Evolutionary conservation across 2,113 vertebrate genomes (phyloP).

Genomic region (Amia ocellicauda): DNA sequence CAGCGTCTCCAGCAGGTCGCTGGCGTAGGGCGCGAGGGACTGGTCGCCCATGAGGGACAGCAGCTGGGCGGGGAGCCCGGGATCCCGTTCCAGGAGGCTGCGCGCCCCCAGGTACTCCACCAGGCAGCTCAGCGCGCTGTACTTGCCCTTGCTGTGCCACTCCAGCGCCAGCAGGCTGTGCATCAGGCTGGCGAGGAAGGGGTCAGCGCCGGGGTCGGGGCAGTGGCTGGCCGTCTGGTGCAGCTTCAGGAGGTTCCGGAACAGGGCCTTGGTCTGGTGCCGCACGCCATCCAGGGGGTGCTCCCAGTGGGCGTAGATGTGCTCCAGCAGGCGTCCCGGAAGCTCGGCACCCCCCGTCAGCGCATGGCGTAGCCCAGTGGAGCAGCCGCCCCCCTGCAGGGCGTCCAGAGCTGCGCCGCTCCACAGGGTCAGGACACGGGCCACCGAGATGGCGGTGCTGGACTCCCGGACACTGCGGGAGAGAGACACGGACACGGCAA

Average conservation of each 20-base stretch:
- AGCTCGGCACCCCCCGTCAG: constrained; percentile 69
- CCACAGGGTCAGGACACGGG: constrained; percentile 82
- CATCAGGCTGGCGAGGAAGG: constrained; percentile 69
- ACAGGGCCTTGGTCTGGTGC: constrained; percentile 84
- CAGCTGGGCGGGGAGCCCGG: constrained; percentile 71
- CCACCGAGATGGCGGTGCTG: constrained; percentile 77
- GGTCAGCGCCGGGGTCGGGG: constrained; percentile 49
- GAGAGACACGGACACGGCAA: not conserved
- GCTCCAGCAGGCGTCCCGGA: constrained; percentile 70
- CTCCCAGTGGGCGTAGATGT: constrained; percentile 91
- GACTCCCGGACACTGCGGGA: constrained; percentile 81
- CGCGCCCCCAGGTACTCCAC: constrained; percentile 79
- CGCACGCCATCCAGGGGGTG: constrained; percentile 89
- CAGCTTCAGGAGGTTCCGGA: constrained; percentile 81
- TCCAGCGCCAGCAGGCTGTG: constrained; percentile 75
- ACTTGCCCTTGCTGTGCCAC: constrained; percentile 94
- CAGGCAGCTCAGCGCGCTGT: constrained; percentile 75
- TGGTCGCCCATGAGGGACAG: constrained; percentile 86
- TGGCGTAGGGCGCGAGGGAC: constrained; percentile 83
- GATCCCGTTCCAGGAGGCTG: constrained; percentile 69
- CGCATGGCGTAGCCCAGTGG: constrained; percentile 52
- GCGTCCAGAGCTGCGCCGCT: constrained; percentile 72
- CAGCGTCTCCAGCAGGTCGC: constrained; percentile 88
- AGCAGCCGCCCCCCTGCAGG: constrained; percentile 54
- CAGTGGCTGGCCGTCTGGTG: constrained; percentile 55